Base-by-base conservation (phyloP, 2,797 vertebrate species). In the Serranus cabrilla region DNA sequence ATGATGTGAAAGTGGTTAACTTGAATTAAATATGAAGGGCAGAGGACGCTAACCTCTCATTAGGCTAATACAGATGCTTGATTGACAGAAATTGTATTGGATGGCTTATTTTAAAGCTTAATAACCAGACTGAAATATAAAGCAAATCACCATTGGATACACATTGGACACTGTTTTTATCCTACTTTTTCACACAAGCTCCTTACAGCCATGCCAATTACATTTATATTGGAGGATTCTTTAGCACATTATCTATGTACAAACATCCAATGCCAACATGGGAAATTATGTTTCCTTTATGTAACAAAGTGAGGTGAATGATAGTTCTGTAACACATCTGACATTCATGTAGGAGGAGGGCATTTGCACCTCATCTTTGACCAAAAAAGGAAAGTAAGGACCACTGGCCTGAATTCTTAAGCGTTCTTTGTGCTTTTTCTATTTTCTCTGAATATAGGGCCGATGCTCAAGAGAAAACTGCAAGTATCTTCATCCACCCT, bases 401-500 rank as follows among this genome's bases (percentile, higher is more conserved):
- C 50, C 18, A 25, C 37, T 2, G 0, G 17, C 39, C 13, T 51
- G 9, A 17, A n/a, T 18, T 46, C 31, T 45, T 14, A 9, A 46
- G 18, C 11, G 7, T 55, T 27, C 3, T 9, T 59, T 14, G 4
- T 63, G 7, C 16, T 52, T 20, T 59, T 52, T 59, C 9, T 42
- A 0, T 54, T 78, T 58, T 56, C 18, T 86, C 46, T 83, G 37
- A 81, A 92, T 88, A 8, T 92, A 99, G 98, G 98, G 98, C 51
- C 96, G 98, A 75, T 99, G 98, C 91, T 97, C 97, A 63, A 97
- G 98, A 93, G 98, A 99, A 93, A 99, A 99, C 93, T 99, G 98
- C 96, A 99, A 99, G 93, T 99, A 99, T 89, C 97, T 99, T 90
- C 98, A 99, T 91, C 98, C 98, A 72, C 98, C 98, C 54, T 97